Base-by-base conservation (phyloP, 2,113 vertebrate species). In the Cephalophus harveyi region DNA sequence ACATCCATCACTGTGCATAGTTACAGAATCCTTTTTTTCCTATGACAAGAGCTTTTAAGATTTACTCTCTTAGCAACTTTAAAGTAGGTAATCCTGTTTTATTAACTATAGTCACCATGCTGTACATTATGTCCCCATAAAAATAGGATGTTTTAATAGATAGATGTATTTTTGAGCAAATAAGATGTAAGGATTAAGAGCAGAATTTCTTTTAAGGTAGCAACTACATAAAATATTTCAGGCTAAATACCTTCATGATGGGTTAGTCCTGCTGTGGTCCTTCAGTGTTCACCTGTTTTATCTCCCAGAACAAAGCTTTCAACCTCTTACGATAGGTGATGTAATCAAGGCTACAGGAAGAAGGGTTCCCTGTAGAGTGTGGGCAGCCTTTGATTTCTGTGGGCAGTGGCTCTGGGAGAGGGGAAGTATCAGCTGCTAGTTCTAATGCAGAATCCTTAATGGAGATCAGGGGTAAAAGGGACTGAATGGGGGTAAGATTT, bases 291-390 rank as follows among this genome's bases (percentile, higher is more conserved):
- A 33, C 40, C 52, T n/a, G 16, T 19, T 86, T 78, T 28, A 30
- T 43, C 19, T 9, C 15, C 17, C 10, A n/a, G 52, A 27, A 43
- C 3, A n/a, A 88, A 23, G 1, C 0, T 10, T 25, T 30, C 6
- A 11, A 25, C 12, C 23, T 48, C 14, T 93, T 43, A 7, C 0
- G 19, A 6, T 1, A 4, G 6, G 19, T 60, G 27, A 28, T 36
- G 33, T 30, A 59, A 27, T 46, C 59, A 67, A 17, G 67, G 28
- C 25, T 9, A 19, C 5, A 54, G 17, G 46, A 30, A 33, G n/a
- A 48, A 11, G 21, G 6, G 19, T 4, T 9, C 28, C 19, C n/a
- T 8, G 16, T 46, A 19, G 4, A 85, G 1, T 6, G 21, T 4
- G 8, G 43, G 52, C 1, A 21, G 28, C 28, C 28, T 25, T 87